Percentiles rank a stretch among this genome's conserved stretches.
These are phyloP conservation scores for Macropus fuliginosus DNA, from an alignment of 2,797 vertebrate species.

Conservation along the genomic window DNA sequence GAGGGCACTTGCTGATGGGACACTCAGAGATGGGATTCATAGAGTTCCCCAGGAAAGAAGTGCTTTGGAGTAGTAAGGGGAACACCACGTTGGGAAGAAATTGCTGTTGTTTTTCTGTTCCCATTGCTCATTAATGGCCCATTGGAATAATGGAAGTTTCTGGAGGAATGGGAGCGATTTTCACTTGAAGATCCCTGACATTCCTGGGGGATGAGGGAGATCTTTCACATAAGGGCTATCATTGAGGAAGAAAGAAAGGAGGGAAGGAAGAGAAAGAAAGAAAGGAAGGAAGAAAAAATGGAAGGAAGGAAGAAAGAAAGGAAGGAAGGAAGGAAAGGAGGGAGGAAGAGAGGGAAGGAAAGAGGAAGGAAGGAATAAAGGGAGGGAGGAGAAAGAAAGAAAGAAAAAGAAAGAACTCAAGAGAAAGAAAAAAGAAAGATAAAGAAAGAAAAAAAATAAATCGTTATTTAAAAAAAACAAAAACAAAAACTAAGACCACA, in stretches of 20 bases:
- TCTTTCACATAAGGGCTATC: conserved; percentile 50
- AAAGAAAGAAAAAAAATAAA: conserved; percentile 21
- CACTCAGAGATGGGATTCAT: neutral
- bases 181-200: conserved; percentile 24
- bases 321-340: neutral
- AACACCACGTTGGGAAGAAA: neutral
- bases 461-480: conserved; percentile 10
- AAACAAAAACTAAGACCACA: neutral
- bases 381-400: too few species aligned
- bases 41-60: neutral
- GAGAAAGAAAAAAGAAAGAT: conserved; percentile 5
- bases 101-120: neutral
- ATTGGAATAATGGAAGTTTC: conserved; percentile 45
- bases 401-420: neutral
- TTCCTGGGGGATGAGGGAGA: conserved; percentile 16
- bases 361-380: too few species aligned
- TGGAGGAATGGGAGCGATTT: conserved; percentile 49
- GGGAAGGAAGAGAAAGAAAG: too few species aligned
- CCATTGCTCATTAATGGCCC: neutral
- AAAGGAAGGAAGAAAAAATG: too few species aligned
- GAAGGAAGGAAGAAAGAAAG: too few species aligned
- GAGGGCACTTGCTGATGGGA: neutral
- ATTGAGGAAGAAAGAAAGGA: neutral
- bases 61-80: conserved; percentile 9
- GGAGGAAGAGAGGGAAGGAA: accelerated